Conservation (phyloP, 2,113 vertebrate genomes). For the Bagarius yarrelli region DNA sequence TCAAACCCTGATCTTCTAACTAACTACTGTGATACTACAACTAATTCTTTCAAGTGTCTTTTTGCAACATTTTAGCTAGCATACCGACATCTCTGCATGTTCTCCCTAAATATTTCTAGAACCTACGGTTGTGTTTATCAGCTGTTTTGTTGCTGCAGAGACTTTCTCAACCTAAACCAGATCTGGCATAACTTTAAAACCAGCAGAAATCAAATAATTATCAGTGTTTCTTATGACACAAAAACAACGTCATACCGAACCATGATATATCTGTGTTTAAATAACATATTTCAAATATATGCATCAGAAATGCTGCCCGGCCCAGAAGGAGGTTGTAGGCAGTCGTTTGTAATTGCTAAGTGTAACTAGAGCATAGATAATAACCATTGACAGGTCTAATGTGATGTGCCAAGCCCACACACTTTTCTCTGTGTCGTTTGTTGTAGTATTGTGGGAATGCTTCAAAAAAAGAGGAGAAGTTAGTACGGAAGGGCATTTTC, state of each 20-base stretch:
- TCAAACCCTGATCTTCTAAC: too few relatives aligned
- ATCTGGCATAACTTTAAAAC: background rate
- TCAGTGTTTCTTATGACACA: background rate
- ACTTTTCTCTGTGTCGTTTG: background rate
- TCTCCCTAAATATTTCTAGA: background rate
- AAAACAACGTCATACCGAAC: background rate
- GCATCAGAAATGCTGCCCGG: conserved; percentile 1
- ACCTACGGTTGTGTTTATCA: background rate
- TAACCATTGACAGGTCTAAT: conserved; percentile 21
- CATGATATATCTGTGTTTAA: background rate
- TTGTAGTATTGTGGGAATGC: background rate
- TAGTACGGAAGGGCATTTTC: conserved; percentile 28
- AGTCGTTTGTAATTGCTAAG: conserved; percentile 23
- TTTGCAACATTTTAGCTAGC: background rate
- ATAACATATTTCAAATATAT: conserved; percentile 6
- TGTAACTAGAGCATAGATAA: conserved; percentile 27
- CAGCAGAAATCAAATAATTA: background rate
- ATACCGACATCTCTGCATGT: background rate
- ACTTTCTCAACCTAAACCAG: background rate
- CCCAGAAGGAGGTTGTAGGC: background rate
- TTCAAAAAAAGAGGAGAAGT: background rate
- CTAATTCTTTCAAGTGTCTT: too few relatives aligned
- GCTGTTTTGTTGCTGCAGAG: background rate
- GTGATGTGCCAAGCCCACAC: conserved; percentile 29
- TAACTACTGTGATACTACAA: too few relatives aligned